Conservation (phyloP, 2,888 invertebrate species). For the Xestobium rufovillosum region DNA sequence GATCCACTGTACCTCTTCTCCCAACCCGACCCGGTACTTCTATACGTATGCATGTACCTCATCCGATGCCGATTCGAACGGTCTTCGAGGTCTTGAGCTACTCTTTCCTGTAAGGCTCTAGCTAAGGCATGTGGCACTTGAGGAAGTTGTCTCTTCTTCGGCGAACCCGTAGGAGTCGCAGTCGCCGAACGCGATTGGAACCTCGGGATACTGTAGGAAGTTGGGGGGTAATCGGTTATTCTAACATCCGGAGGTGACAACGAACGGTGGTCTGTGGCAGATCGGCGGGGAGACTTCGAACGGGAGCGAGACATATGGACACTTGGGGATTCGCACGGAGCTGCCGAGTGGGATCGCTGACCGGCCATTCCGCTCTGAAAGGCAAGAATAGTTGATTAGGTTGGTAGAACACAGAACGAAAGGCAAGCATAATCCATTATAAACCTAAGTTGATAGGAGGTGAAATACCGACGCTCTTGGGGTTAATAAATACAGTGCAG, state of each 20-base stretch:
- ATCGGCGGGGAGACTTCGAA: conserved; percentile 70
- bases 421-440: too few relatives aligned
- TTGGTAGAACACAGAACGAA: too few relatives aligned
- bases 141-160: conserved; percentile 93
- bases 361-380: conserved; percentile 44
- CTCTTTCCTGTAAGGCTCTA: conserved; percentile 62
- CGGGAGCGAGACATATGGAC: conserved; percentile 54
- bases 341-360: conserved; percentile 81
- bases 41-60: conserved; percentile 66
- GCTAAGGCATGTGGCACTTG: conserved; percentile 73
- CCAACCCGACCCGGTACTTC: conserved; percentile 72
- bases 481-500: too few relatives aligned
- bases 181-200: conserved; percentile 83
- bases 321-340: conserved; percentile 60
- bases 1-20: conserved; percentile 77
- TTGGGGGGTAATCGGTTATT: conserved; percentile 54
- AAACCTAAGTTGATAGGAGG: too few relatives aligned
- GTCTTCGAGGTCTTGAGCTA: conserved; percentile 76
- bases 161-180: conserved; percentile 85
- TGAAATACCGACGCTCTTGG: too few relatives aligned
- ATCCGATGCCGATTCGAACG: conserved; percentile 53
- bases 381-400: too few relatives aligned
- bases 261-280: conserved; percentile 60
- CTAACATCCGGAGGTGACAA: conserved; percentile 72
- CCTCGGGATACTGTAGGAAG: conserved; percentile 48